Evolutionary conservation across 1,140 invertebrate species (phyloP).

Genomic region (Leguminivora glycinivorella): DNA sequence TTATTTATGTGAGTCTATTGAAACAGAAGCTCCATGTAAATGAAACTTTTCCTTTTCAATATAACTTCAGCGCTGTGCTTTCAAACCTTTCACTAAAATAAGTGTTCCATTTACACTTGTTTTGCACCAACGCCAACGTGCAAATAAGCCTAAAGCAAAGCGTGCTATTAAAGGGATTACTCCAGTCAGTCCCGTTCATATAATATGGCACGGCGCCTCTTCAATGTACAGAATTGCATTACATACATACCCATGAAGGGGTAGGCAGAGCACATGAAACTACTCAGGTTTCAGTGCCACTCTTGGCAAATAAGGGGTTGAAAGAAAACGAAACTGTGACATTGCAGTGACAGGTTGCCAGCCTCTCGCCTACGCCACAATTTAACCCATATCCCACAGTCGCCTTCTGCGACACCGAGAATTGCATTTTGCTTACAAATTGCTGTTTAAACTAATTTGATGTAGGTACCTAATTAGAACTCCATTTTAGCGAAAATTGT

Average conservation of each 20-base stretch:
- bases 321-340: too few species aligned
- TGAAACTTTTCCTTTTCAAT: neutral
- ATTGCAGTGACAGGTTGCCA: too few species aligned
- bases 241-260: too few species aligned
- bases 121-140: neutral
- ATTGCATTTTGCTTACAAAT: too few species aligned
- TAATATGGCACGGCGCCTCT: neutral
- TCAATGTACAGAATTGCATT: neutral
- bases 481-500: too few species aligned
- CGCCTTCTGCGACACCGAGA: too few species aligned
- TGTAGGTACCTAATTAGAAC: too few species aligned
- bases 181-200: neutral
- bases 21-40: neutral
- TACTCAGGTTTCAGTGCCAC: too few species aligned
- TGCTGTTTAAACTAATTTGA: neutral
- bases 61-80: neutral
- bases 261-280: too few species aligned
- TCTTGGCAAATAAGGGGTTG: too few species aligned
- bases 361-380: too few species aligned
- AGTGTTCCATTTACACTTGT: neutral
- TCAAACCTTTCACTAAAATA: neutral
- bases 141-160: slow-evolving; percentile 1
- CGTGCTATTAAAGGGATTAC: neutral
- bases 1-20: neutral
- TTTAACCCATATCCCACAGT: too few species aligned